Base-by-base conservation (phyloP, 1,140 invertebrate species). In the Eurosta solidaginis region DNA sequence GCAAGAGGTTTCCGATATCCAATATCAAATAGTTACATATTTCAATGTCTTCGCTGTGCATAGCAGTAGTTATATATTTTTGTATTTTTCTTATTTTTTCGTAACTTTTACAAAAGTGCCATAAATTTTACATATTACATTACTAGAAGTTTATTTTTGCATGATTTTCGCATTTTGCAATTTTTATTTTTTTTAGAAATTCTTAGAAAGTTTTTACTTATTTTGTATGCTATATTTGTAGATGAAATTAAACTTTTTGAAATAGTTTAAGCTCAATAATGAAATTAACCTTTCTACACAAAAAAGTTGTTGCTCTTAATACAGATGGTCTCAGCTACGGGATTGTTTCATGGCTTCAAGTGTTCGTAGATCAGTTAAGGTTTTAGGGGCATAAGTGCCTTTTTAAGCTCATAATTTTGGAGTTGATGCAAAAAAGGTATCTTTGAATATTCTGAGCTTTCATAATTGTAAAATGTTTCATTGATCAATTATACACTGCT, bases 91-190 rank as follows among this genome's bases (percentile, higher is more conserved):
- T 36, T 36, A 0, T 33, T 63, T 33, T 77, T 52, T 54, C 63
- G 79, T n/a, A 77, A 84, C 80, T 54, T 85, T 84, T 82, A 54
- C 79, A 80, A 82, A 85, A 85, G 84, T 85, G 84, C 85, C 84
- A 85, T 85, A 85, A 85, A 85, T 85, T 85, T 81, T 81, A 82
- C 75, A 82, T 83, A 81, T 81, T 81, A 80, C 82, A 82, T 42
- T 4, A 4, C 40, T 7, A 17, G 25, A 44, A 44, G n/a, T 74
- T 44, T 45, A 42, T 45, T 44, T 74, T 74, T 45, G 40, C 68
- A 42, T 45, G n/a, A 14, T 33, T 74, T 74, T 12, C 68, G 25
- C 68, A 44, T 74, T 74, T 45, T 74, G 36, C 22, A 44, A 74
- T 74, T 74, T 74, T 10, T 20, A 33, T 42, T 74, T 74, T 74